These are phyloP conservation scores for Eucriotettix oculatus DNA, from an alignment of 2,888 invertebrate genomes.

Conservation along the genomic window DNA sequence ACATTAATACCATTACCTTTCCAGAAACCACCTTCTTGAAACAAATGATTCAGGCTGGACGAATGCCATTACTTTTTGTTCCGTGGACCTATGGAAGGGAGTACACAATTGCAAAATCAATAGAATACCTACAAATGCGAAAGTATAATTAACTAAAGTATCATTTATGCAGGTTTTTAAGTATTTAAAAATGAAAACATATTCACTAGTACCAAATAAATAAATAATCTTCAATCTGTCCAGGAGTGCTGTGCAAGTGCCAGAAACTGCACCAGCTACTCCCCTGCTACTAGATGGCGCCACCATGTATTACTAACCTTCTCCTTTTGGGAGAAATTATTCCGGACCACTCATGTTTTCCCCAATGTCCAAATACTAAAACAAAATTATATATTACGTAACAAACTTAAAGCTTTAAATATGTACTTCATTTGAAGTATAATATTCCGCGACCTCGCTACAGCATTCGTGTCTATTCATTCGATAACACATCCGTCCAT, in stretches of 20 bases:
- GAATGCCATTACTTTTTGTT: slow-evolving; percentile 42
- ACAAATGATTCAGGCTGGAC: slow-evolving; percentile 63
- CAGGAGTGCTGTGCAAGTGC: slow-evolving; percentile 92
- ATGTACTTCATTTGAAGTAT: too few relatives aligned
- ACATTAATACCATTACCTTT: slow-evolving; percentile 97
- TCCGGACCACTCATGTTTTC: slow-evolving; percentile 96
- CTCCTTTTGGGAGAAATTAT: slow-evolving; percentile 94
- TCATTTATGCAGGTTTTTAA: too few relatives aligned
- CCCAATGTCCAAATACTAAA: slow-evolving; percentile 86
- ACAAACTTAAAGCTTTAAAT: too few relatives aligned
- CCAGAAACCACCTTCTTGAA: slow-evolving; percentile 95
- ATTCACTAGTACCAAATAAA: too few relatives aligned
- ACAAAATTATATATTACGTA: slow-evolving; percentile 15
- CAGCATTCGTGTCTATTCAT: too few relatives aligned
- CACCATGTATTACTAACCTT: slow-evolving; percentile 98
- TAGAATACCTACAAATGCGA: too few relatives aligned
- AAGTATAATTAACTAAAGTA: too few relatives aligned
- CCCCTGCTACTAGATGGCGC: slow-evolving; percentile 94
- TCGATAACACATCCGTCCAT: too few relatives aligned
- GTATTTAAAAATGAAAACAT: too few relatives aligned
- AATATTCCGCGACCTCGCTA: too few relatives aligned
- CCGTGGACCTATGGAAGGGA: slow-evolving; percentile 61
- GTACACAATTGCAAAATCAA: neutral
- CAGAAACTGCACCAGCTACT: slow-evolving; percentile 86
- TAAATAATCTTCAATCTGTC: slow-evolving; percentile 65